Conservation (phyloP, 2,888 invertebrate genomes). For the Noctua comes region DNA sequence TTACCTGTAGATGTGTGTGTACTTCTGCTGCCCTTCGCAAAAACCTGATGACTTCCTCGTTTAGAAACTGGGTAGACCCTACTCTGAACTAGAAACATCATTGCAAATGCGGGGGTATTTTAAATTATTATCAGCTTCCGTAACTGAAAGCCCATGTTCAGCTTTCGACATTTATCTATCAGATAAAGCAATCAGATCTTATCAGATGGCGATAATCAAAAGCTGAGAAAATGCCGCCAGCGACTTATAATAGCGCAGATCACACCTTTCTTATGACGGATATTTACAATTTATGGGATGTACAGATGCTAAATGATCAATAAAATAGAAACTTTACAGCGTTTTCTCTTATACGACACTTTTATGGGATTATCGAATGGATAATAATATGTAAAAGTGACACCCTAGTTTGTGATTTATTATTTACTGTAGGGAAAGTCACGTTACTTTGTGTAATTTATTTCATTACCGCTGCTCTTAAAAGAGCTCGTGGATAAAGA, state of each 20-base stretch:
- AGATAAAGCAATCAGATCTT: constrained; percentile 45
- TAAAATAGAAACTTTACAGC: constrained; percentile 50
- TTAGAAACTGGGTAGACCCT: neutral
- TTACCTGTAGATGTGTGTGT: neutral
- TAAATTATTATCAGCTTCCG: neutral
- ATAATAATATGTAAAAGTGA: neutral
- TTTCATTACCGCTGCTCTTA: neutral
- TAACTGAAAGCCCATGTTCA: constrained; percentile 24
- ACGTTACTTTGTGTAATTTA: neutral
- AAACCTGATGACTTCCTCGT: neutral
- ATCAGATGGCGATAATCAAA: constrained; percentile 34
- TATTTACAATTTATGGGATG: constrained; percentile 32
- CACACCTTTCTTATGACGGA: constrained; percentile 15
- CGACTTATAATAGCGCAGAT: constrained; percentile 23
- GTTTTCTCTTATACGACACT: constrained; percentile 14
- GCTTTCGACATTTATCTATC: constrained; percentile 24
- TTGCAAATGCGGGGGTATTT: constrained; percentile 14
- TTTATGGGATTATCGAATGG: constrained; percentile 12
- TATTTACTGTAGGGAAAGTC: neutral
- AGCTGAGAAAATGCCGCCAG: constrained; percentile 18
- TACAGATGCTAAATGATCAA: constrained; percentile 36
- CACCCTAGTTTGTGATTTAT: no score
- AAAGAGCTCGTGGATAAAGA: neutral
- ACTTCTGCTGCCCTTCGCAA: neutral
- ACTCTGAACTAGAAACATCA: neutral